A percentile compares a stretch with the other conserved stretches of the same genome.
Conservation (phyloP, 2,888 invertebrate genomes). For the Ichneumoninae sp. region DNA sequence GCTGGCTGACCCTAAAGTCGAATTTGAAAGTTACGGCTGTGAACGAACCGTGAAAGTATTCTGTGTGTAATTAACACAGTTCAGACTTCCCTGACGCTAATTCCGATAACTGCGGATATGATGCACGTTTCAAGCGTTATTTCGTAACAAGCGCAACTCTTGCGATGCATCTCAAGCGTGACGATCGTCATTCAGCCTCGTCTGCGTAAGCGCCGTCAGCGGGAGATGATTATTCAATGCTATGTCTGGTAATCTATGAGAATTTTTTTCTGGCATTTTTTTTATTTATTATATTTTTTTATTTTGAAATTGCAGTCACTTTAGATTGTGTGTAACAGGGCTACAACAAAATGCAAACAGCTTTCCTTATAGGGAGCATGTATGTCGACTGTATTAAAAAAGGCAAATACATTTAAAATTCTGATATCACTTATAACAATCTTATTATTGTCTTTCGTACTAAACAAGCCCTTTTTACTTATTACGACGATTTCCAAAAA, state of each 20-base stretch:
- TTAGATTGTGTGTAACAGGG: too few relatives aligned
- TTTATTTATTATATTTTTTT: background rate
- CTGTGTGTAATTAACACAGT: background rate
- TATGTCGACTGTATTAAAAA: too few relatives aligned
- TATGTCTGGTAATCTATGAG: background rate
- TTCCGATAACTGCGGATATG: conserved; percentile 21
- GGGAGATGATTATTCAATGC: background rate
- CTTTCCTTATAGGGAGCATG: too few relatives aligned
- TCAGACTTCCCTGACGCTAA: background rate
- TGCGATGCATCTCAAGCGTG: conserved; percentile 25
- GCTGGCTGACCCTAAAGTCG: conserved; percentile 27
- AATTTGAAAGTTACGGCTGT: conserved; percentile 34
- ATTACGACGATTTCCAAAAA: too few relatives aligned
- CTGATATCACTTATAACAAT: too few relatives aligned
- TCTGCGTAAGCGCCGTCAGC: background rate
- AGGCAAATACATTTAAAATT: too few relatives aligned
- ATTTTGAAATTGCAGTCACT: too few relatives aligned
- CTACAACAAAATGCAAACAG: too few relatives aligned
- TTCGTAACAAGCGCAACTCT: conserved; percentile 33
- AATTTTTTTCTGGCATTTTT: background rate
- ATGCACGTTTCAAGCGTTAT: conserved; percentile 13
- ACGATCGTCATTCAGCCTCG: conserved; percentile 8
- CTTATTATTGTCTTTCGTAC: too few relatives aligned
- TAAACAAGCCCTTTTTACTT: too few relatives aligned
- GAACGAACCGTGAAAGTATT: background rate